phyloP scores from a whole-genome alignment of 2,797 vertebrate genomes.

The Chiroxiphia lanceolata region DNA sequence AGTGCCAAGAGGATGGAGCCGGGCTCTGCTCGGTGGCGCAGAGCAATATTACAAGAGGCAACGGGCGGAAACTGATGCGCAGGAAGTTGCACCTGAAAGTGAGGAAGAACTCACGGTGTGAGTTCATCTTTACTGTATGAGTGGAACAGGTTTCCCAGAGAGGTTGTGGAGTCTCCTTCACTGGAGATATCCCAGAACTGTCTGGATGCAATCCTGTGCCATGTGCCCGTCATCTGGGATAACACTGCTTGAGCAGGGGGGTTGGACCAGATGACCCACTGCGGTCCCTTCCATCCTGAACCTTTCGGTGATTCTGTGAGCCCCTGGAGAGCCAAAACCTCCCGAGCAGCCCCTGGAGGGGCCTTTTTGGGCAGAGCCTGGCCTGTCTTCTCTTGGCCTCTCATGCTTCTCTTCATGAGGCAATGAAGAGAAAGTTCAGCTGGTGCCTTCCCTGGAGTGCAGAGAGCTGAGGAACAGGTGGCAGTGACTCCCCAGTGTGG shows the following conservation, averaged over 20 bases:
- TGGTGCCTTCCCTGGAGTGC: rapidly evolving
- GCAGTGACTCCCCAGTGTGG: not conserved
- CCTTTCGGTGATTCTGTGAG: not conserved
- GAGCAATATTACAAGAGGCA: not conserved
- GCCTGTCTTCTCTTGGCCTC: too few relatives aligned
- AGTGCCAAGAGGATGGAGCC: too few relatives aligned
- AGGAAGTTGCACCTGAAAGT: not conserved
- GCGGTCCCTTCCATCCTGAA: not conserved
- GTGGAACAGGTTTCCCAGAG: not conserved
- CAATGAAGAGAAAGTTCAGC: rapidly evolving
- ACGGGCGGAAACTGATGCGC: not conserved
- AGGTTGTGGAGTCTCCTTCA: not conserved
- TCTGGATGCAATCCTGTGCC: not conserved
- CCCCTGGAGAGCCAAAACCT: not conserved
- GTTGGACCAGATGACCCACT: not conserved
- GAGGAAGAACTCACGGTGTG: too few relatives aligned
- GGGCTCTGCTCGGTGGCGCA: not conserved
- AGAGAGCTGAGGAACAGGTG: not conserved
- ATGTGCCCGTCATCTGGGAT: not conserved
- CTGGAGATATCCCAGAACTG: not conserved
- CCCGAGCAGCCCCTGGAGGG: too few relatives aligned
- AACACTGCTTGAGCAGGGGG: too few relatives aligned
- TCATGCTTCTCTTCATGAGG: too few relatives aligned
- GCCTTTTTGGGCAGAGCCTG: too few relatives aligned
- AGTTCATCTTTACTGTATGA: not conserved